phyloP scores from a whole-genome alignment of 2,797 vertebrate species.

The Danio tinwini region DNA sequence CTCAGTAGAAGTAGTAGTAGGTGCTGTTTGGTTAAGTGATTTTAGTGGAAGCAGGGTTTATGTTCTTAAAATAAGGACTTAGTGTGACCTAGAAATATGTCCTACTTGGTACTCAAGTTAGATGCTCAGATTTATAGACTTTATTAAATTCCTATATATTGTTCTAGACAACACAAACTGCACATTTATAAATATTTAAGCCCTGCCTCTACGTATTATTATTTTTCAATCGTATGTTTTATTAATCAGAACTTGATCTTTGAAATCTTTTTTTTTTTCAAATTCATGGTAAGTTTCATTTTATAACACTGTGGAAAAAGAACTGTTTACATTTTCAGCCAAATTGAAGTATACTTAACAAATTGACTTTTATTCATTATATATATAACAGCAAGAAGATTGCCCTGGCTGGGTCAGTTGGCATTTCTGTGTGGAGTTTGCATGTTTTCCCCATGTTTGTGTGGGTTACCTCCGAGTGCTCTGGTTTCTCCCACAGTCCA shows the following conservation, averaged over 20 bases:
- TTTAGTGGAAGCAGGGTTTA: conserved; percentile 58
- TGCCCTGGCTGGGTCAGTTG: no score
- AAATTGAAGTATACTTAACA: background rate
- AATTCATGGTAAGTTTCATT: background rate
- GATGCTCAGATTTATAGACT: background rate
- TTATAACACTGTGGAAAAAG: background rate
- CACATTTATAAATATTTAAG: conserved; percentile 10
- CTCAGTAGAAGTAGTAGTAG: conserved; percentile 24
- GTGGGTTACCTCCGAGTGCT: no score
- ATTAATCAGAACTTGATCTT: background rate
- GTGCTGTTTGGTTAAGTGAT: conserved; percentile 36
- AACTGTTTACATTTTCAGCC: background rate
- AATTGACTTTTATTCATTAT: background rate
- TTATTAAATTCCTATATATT: background rate
- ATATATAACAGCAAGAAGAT: no score
- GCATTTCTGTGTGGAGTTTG: no score
- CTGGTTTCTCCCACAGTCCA: no score
- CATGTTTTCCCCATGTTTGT: no score
- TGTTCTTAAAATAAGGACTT: background rate
- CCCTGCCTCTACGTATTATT: conserved; percentile 31
- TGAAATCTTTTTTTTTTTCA: background rate
- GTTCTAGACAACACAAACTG: background rate
- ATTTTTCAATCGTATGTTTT: background rate
- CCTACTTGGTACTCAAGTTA: conserved; percentile 2
- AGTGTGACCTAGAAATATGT: background rate